Evolutionary conservation across 2,797 vertebrate species (phyloP).

Genomic region (Ateles fusciceps): DNA sequence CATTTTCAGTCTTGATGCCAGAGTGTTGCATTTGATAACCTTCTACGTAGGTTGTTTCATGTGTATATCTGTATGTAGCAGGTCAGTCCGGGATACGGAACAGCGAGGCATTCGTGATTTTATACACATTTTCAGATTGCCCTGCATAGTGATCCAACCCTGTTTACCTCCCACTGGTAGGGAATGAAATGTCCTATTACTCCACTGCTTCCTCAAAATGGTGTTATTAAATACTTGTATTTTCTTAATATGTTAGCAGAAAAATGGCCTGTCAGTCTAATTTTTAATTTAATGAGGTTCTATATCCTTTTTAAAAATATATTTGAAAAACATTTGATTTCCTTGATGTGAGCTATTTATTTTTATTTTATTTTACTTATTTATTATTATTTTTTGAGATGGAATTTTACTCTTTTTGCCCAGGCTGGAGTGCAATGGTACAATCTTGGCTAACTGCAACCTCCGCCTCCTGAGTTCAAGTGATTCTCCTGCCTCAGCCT

Average conservation of each 20-base stretch:
- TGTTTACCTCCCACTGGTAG: not conserved
- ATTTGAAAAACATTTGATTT: constrained; percentile 11
- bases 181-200: not conserved
- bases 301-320: not conserved
- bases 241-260: not conserved
- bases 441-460: not conserved
- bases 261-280: not conserved
- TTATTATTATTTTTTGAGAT: not conserved
- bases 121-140: not conserved
- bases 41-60: not conserved
- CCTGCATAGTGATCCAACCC: not conserved
- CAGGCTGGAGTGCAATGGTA: not conserved
- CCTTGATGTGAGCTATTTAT: not conserved
- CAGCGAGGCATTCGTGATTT: not conserved
- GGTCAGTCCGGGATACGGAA: not conserved
- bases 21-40: not conserved
- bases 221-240: not conserved
- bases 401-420: not conserved
- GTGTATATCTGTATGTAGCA: not conserved
- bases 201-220: not conserved
- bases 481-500: not conserved
- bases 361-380: not conserved
- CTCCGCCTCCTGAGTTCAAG: not conserved
- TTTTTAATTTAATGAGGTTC: not conserved
- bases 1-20: not conserved